Evolutionary conservation across 2,888 invertebrate species (phyloP), one percentile per base, ranked within the genome.

Genomic region (Thecophora atra): DNA sequence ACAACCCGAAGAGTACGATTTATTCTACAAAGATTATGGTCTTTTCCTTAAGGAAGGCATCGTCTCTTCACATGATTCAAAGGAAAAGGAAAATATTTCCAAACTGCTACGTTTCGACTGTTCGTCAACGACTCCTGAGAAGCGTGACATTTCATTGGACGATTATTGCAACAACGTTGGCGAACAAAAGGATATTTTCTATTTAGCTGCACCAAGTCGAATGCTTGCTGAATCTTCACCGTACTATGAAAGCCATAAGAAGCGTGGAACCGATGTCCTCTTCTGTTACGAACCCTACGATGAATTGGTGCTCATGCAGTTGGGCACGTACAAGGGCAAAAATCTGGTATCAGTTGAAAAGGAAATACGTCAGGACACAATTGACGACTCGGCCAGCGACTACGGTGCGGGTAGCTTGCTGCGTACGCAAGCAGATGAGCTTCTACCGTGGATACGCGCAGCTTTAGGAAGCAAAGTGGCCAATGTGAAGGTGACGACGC

Each of bases 221-320:
- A 90, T 91, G 73, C 88, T 99, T 70, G 99, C 99, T 0, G 96
- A 97, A 87, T 90, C 93, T 0, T 98, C 98, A 0, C 98, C 99
- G 0, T 99, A 99, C 85, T 96, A 93, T 81, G 99, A 99, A 87
- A 94, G 95, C 15, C 88, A 99, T 19, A 95, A 95, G 83, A 92
- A 93, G 82, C 92, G 92, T 67, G 92, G 95, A 78, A 90, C 94
- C 6, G 97, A 98, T 88, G 98, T 99, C 0, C 86, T 99, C 17
- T 99, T 97, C 87, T 96, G 98, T 82, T 98, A 95, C 81, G 98
- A 99, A 83, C 93, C 95, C n/a, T 97, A 98, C 80, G 99, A 99
- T 85, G 99, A 99, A 86, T 88, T 99, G 69, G 96, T 98, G 3
- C 88, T 99, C 24, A 91, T 97, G 90, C 97, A 98, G 81, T 87